Evolutionary conservation across 2,113 vertebrate genomes (phyloP).

Genomic region (Gambusia affinis): DNA sequence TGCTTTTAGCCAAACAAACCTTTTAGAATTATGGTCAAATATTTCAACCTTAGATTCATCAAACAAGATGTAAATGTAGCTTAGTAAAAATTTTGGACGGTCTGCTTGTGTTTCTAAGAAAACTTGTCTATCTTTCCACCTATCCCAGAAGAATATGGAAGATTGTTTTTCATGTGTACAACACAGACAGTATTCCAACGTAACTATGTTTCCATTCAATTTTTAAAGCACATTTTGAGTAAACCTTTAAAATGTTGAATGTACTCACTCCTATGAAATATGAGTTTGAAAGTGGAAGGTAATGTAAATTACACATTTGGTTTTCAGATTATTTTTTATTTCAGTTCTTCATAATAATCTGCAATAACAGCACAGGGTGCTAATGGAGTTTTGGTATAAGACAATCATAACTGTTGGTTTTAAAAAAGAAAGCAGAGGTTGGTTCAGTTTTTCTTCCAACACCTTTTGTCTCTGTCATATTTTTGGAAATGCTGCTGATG

Average conservation of each 20-base stretch:
- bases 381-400: too few relatives aligned
- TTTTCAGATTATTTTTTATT: too few relatives aligned
- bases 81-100: background rate
- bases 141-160: background rate
- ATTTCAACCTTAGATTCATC: background rate
- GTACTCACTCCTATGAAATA: too few relatives aligned
- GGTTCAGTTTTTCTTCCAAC: background rate
- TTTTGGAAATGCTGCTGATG: background rate
- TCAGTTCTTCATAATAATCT: background rate
- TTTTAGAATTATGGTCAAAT: background rate
- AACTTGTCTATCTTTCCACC: background rate
- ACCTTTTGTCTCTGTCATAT: conserved; percentile 5
- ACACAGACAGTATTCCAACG: background rate
- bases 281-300: too few relatives aligned
- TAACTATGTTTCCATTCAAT: too few relatives aligned
- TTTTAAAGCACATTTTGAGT: too few relatives aligned
- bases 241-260: too few relatives aligned
- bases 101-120: background rate
- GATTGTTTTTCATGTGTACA: background rate
- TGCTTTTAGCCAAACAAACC: too few relatives aligned
- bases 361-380: background rate
- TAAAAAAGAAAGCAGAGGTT: background rate
- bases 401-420: background rate
- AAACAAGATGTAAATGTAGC: background rate
- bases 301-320: too few relatives aligned